Conservation (phyloP, 2,113 vertebrate species). For the Saccopteryx bilineata region DNA sequence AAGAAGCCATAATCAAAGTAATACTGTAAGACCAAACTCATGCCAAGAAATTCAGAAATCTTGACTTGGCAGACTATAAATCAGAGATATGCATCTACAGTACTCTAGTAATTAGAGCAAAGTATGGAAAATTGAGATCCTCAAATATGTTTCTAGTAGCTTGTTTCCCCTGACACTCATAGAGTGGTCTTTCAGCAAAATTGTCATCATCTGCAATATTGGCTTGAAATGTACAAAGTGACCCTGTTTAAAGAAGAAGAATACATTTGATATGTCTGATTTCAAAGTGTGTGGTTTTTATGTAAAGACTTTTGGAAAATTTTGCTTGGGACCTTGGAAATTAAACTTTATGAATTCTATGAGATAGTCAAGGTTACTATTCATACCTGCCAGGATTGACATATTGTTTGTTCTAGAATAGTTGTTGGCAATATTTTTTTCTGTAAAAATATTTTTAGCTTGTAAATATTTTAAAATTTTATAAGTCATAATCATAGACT, state of each 20-base stretch:
- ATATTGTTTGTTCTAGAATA: slow-evolving; percentile 34
- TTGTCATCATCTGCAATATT: slow-evolving; percentile 6
- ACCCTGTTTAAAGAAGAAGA: slow-evolving; percentile 25
- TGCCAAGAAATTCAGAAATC: slow-evolving; percentile 73
- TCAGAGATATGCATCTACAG: slow-evolving; percentile 22
- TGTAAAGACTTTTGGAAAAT: neutral
- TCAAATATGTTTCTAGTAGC: slow-evolving; percentile 16
- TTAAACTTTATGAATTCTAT: neutral
- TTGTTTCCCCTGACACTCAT: neutral
- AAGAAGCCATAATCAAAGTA: slow-evolving; percentile 74
- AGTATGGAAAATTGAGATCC: neutral
- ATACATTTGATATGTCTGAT: neutral
- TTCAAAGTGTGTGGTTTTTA: slow-evolving; percentile 19
- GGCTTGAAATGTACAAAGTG: slow-evolving; percentile 33
- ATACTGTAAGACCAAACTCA: slow-evolving; percentile 66
- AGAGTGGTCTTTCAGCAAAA: slow-evolving; percentile 53
- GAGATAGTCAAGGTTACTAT: slow-evolving; percentile 7
- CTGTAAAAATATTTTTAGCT: neutral
- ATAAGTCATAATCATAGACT: neutral
- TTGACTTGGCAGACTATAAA: slow-evolving; percentile 26
- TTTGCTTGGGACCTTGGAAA: slow-evolving; percentile 43
- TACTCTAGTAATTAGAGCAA: slow-evolving; percentile 53
- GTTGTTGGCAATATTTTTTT: neutral
- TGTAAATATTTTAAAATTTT: slow-evolving; percentile 43
- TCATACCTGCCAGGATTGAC: neutral